These are phyloP conservation scores for Tethea ocularis DNA, from an alignment of 2,888 invertebrate genomes.

Conservation along the genomic window DNA sequence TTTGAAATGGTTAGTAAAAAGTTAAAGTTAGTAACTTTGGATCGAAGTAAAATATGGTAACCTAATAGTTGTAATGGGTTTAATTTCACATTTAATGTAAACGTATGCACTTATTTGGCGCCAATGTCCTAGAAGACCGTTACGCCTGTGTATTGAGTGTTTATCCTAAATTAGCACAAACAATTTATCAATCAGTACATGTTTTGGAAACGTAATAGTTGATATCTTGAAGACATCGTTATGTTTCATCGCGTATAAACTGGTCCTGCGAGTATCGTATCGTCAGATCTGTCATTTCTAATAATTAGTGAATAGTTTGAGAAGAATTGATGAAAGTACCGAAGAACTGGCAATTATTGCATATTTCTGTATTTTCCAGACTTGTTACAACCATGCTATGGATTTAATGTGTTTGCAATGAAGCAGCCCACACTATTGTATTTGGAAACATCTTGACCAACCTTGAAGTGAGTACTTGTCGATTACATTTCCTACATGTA, in stretches of 20 bases:
- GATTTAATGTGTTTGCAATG: slow-evolving; percentile 64
- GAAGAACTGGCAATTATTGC: background rate
- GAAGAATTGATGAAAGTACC: background rate
- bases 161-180: background rate
- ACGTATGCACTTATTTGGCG: slow-evolving; percentile 83
- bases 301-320: slow-evolving; percentile 34
- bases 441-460: slow-evolving; percentile 80
- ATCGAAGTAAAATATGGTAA: slow-evolving; percentile 18
- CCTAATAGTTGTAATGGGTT: slow-evolving; percentile 26
- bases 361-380: slow-evolving; percentile 46
- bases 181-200: background rate
- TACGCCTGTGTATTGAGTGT: slow-evolving; percentile 37
- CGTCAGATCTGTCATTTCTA: slow-evolving; percentile 75
- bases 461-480: slow-evolving; percentile 74
- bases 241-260: slow-evolving; percentile 66
- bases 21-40: slow-evolving; percentile 21
- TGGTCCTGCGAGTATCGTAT: slow-evolving; percentile 78
- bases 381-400: slow-evolving; percentile 40
- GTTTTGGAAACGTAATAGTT: background rate
- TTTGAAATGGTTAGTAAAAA: slow-evolving; percentile 53
- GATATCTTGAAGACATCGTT: slow-evolving; percentile 12
- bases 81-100: slow-evolving; percentile 49
- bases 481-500: background rate
- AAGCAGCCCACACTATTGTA: slow-evolving; percentile 63
- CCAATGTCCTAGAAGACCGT: slow-evolving; percentile 80